Evolutionary conservation across 2,888 invertebrate genomes (phyloP).

Genomic region (Sipha maydis): DNA sequence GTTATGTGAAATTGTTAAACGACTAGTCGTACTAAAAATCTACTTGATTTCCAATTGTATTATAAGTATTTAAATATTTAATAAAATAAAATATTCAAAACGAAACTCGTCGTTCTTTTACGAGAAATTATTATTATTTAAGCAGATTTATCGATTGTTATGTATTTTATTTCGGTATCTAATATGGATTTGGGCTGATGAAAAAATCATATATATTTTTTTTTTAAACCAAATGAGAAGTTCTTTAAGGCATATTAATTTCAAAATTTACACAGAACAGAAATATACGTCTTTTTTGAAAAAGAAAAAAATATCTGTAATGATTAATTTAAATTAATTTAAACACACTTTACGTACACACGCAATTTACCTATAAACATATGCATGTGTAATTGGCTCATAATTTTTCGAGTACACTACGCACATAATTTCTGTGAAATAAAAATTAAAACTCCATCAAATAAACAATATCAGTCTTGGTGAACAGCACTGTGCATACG

Average conservation of each 20-base stretch:
- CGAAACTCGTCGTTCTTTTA: no score
- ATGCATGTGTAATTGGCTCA: background rate
- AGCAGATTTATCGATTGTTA: no score
- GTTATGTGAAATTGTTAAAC: no score
- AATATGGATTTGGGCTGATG: no score
- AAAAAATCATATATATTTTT: no score
- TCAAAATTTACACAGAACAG: background rate
- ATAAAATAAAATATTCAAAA: no score
- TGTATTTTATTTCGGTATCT: no score
- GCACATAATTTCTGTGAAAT: background rate
- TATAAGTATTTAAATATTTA: no score
- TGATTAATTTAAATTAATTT: background rate
- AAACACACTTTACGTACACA: background rate
- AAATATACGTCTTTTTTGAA: background rate
- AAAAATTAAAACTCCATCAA: constrained; percentile 40
- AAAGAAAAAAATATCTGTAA: background rate
- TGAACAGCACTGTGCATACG: background rate
- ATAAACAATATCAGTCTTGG: constrained; percentile 25
- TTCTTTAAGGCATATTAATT: background rate
- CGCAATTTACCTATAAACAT: background rate
- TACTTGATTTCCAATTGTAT: no score
- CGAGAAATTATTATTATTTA: no score
- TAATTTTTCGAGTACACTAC: background rate
- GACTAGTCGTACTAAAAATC: no score
- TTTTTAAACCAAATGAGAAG: background rate